Base-by-base conservation (phyloP, 2,113 vertebrate genomes). In the Larimichthys crocea region DNA sequence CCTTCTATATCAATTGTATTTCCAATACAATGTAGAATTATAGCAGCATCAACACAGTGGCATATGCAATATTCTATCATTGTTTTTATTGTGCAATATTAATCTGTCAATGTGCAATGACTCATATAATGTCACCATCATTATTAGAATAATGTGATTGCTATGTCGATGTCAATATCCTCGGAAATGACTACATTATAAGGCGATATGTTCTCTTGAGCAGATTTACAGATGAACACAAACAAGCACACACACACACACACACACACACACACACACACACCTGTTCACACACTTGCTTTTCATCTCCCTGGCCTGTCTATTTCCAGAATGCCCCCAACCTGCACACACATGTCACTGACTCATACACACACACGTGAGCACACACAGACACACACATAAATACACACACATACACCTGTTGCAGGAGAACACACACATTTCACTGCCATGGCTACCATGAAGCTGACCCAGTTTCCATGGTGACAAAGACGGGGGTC, bases 401-500 rank as follows among this genome's bases (percentile, higher is more conserved):
- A 31, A 5, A 46, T 20, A 35, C 8, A 20, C 6, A 19, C 64
- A 68, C 83, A 82, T 70, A 76, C 0, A 87, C 82, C 74, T 87
- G 85, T 85, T 15, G 2, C 63, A 64, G 29, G 79, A 80, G 19
- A 75, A 79, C 79, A 78, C 71, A 75, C 48, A 69, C 69, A 68
- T 86, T 83, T 82, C 72, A 82, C 78, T 87, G 87, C 85, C 79
- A 83, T 79, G 87, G 86, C 83, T 92, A 88, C 90, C 1, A 19
- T 84, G 72, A 91, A 86, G 86, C 89, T 91, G 91, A 92, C 89
- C 84, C 79, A 91, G 94, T 95, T 93, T 89, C 94, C 92, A 95
- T 95, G 84, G 92, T 53, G 88, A 95, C 88, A 66, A 29, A 81
- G 70, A 78, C 15, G 6, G 79, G 79, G 81, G 83, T 82, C 49